A percentile compares a stretch with the other conserved stretches of the same genome.
These are phyloP conservation scores for Mobula birostris DNA, from an alignment of 2,113 vertebrate species.

Conservation along the genomic window DNA sequence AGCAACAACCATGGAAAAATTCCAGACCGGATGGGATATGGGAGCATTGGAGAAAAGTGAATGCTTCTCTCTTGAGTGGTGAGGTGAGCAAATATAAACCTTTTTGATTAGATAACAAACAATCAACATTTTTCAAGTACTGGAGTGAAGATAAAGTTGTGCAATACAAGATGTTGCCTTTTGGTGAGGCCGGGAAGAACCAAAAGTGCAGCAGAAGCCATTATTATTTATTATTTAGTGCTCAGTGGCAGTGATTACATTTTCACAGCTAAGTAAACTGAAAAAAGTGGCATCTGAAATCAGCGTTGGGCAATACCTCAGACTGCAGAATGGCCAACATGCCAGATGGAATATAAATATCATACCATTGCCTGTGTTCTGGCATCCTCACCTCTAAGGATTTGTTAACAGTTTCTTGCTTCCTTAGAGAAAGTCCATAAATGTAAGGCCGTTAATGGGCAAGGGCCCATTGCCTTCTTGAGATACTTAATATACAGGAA, in stretches of 20 bases:
- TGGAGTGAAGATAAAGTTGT: background rate
- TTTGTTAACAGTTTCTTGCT: slow-evolving; percentile 5
- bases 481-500: background rate
- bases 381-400: background rate
- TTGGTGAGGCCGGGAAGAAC: background rate
- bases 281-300: slow-evolving; percentile 6
- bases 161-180: background rate
- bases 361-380: background rate
- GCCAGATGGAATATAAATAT: background rate
- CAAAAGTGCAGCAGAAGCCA: background rate
- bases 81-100: background rate
- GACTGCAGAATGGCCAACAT: background rate
- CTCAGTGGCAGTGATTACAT: background rate
- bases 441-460: background rate
- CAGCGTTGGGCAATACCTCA: slow-evolving; percentile 2
- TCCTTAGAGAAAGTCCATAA: background rate
- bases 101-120: background rate
- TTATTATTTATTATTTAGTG: slow-evolving; percentile 27
- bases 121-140: background rate
- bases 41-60: background rate
- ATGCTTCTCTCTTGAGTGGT: background rate
- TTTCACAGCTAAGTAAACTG: slow-evolving; percentile 33
- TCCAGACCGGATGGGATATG: background rate
- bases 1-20: background rate
- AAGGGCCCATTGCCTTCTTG: background rate